Evolutionary conservation across 1,140 invertebrate species (phyloP), one percentile per base, ranked within the genome.

Genomic region (Brevipalpus yothersi): DNA sequence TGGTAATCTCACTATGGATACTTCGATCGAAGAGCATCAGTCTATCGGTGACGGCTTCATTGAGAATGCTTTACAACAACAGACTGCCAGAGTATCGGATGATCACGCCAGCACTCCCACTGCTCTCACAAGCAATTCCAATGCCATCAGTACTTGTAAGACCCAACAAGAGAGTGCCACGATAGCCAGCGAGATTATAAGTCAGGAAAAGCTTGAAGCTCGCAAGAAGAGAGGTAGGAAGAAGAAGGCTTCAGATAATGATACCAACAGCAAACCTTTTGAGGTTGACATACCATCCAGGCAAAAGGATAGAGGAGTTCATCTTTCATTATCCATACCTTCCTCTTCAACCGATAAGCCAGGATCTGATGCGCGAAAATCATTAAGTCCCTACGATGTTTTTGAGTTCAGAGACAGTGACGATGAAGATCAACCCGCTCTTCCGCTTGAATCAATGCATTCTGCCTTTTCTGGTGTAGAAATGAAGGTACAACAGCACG

Each of bases 361-460:
- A 12, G 15, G 9, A 31, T 23, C 56, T 23, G 56, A 58, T 42
- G 23, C 56, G 4, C 55, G 58, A 45, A 59, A 59, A 41, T 43
- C 63, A 8, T 47, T 54, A 42, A 65, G 56, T 63, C 59, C 63
- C 17, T 60, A 62, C 51, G 66, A 67, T 65, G 62, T 67, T 2
- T 67, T 62, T 61, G 66, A 67, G 39, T 67, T 67, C 58, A 49
- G 58, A 39, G 66, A 66, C 41, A 66, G 64, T 40, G 66, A 67
- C 45, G 65, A 65, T 23, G 66, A 65, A 54, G 62, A 60, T 12
- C 21, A 31, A 39, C 56, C 58, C 7, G 13, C 15, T 19, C 51
- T 60, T 49, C 53, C 41, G 21, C 39, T 59, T 19, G 43, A 58
- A 47, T 43, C 56, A 15, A 43, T 58, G 56, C 41, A 47, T 23